Base-by-base conservation (phyloP, 2,113 vertebrate species). In the Todiramphus chloris region DNA sequence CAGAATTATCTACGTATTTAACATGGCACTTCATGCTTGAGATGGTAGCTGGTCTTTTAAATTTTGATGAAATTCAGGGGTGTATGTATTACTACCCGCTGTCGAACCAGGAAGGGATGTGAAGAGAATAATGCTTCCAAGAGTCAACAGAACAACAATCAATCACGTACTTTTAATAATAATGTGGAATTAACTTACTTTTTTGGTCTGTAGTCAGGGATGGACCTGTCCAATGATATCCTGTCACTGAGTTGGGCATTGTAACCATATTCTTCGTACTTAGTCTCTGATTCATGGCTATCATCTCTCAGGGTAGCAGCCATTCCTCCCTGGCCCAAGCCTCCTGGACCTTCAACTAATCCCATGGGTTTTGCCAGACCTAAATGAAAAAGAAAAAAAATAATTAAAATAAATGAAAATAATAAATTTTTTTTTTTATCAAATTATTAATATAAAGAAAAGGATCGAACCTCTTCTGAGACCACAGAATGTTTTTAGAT, bases 351-450 rank as follows among this genome's bases (percentile, higher is more conserved):
- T 97, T 99, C 99, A 90, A 99, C 98, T 96, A 99, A 98, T 79
- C 99, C 99, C 88, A 99, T 99, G 64, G 99, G 99, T 93, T 99
- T 99, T 25, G 99, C 99, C 56, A 99, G 97, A 97, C 99, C 99
- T 99, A 95, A 56, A 80, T 43, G 41, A 78, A 81, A 50, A 50
- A 9, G 89, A 60, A 75, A 50, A 30, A 31, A 16, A 5, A 27
- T 37, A 37, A 37, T 37, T 37, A 37, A 37, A 37, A n/a, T n/a
- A n/a, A n/a, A n/a, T n/a, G n/a, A n/a, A n/a, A n/a, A n/a, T n/a
- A n/a, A n/a, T n/a, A n/a, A n/a, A n/a, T n/a, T n/a, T n/a, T n/a
- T n/a, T n/a, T n/a, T n/a, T n/a, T n/a, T n/a, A n/a, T n/a, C n/a
- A n/a, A n/a, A 75, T 44, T 50, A 72, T 90, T 77, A 67, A 41